Conservation (phyloP, 1,140 invertebrate species). For the Drosophila navojoa region DNA sequence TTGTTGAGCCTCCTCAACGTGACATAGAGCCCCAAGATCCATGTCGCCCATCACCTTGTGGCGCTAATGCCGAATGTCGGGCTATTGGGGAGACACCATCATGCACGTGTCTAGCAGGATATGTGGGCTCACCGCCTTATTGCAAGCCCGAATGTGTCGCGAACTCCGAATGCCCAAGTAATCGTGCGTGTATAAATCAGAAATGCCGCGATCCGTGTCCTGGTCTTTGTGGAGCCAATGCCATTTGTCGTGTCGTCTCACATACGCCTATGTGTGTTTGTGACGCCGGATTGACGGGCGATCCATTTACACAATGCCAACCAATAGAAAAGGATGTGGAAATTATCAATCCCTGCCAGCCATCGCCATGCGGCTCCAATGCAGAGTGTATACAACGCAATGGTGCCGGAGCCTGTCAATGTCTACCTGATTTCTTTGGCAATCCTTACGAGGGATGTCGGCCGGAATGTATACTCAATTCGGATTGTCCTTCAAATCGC, state of each 20-base stretch:
- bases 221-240: conserved; percentile 88
- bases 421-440: conserved; percentile 88
- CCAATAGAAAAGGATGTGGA: conserved; percentile 82
- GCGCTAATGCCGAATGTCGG: conserved; percentile 89
- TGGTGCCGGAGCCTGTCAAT: conserved; percentile 89
- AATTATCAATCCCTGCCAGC: conserved; percentile 87
- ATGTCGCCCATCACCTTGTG: conserved; percentile 90
- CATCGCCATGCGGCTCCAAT: conserved; percentile 91
- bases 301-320: conserved; percentile 88
- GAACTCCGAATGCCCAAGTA: conserved; percentile 88
- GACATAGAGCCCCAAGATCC: conserved; percentile 87
- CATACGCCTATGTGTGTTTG: conserved; percentile 90
- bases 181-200: conserved; percentile 89
- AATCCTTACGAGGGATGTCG: conserved; percentile 90
- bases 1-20: conserved; percentile 89
- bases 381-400: conserved; percentile 88
- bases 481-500: conserved; percentile 88
- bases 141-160: conserved; percentile 90
- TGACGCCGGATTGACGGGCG: conserved; percentile 87
- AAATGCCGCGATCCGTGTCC: conserved; percentile 90
- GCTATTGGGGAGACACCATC: conserved; percentile 86
- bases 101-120: conserved; percentile 89
- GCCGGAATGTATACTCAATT: conserved; percentile 90
- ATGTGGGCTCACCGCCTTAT: conserved; percentile 89
- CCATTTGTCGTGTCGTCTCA: conserved; percentile 89